Evolutionary conservation across 2,797 vertebrate species (phyloP).

Genomic region (Pseudochirops cupreus): DNA sequence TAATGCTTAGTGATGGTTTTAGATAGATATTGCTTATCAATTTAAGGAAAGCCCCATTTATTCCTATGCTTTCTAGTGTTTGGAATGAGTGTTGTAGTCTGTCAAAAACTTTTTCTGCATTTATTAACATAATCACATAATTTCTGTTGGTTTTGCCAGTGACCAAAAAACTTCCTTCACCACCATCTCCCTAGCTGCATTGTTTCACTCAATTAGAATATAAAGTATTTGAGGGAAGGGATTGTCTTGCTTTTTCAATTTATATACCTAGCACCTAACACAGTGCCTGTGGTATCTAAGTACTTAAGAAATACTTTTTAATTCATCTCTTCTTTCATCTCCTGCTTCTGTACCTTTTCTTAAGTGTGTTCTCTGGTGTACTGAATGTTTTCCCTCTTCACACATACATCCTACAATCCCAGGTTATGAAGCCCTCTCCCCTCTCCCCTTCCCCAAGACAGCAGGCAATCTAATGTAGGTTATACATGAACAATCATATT

Average conservation of each 20-base stretch:
- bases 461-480: too few species aligned
- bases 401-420: background rate
- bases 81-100: background rate
- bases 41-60: background rate
- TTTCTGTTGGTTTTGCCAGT: background rate
- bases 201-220: background rate
- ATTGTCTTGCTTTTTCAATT: background rate
- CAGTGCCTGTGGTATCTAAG: background rate
- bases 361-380: background rate
- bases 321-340: background rate
- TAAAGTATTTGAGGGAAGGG: background rate
- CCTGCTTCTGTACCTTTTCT: background rate
- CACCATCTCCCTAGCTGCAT: background rate
- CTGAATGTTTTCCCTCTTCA: background rate
- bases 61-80: background rate
- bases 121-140: background rate
- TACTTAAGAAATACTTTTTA: background rate
- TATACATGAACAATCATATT: too few species aligned
- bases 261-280: background rate
- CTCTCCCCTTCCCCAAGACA: too few species aligned
- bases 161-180: background rate
- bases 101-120: background rate
- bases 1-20: background rate
- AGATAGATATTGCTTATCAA: background rate
- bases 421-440: too few species aligned